Evolutionary conservation across 2,888 invertebrate species (phyloP), one percentile per base, ranked within the genome.

Genomic region (Caradrina kadenii): DNA sequence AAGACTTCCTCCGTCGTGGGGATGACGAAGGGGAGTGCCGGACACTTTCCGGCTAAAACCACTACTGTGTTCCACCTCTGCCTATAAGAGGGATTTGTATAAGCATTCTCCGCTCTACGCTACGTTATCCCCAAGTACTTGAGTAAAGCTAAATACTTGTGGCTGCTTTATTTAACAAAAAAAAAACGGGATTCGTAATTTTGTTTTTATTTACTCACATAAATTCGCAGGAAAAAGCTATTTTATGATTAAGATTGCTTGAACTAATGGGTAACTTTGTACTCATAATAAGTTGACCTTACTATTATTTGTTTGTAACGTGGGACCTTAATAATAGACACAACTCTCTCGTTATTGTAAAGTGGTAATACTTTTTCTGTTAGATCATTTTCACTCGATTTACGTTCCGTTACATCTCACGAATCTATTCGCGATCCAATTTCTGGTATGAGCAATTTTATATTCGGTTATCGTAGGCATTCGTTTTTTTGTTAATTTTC

Each of bases 351-450:
- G 82, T 82, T 86, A 84, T 80, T 73, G 81, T 81, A 77, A 77
- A 53, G 61, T 73, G 65, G 65, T 76, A 78, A 74, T 74, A 65
- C 59, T 82, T 82, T 86, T 79, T 73, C 65, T 77, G 60, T 71
- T 58, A 69, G 76, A 75, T 76, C 66, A 83, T 84, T 83, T 82
- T 80, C 76, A 78, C 76, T 83, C 79, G 73, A 83, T 86, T 81
- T 82, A 79, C 72, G 59, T 82, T 67, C 83, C 82, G 83, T 84
- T 86, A 84, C 60, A 67, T 65, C 68, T 77, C 70, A 74, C 80
- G 77, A 83, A 78, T 71, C 68, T 66, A 80, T 80, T 83, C 73
- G 69, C 75, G 73, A 81, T 76, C 77, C 65, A 76, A 72, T 80
- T 68, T 68, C 63, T 69, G 55, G 53, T 65, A 64, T 49, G 42